Percentiles rank a stretch among this genome's conserved stretches.
Evolutionary conservation across 1,140 invertebrate species (phyloP).

Genomic region (Listronotus bonariensis): DNA sequence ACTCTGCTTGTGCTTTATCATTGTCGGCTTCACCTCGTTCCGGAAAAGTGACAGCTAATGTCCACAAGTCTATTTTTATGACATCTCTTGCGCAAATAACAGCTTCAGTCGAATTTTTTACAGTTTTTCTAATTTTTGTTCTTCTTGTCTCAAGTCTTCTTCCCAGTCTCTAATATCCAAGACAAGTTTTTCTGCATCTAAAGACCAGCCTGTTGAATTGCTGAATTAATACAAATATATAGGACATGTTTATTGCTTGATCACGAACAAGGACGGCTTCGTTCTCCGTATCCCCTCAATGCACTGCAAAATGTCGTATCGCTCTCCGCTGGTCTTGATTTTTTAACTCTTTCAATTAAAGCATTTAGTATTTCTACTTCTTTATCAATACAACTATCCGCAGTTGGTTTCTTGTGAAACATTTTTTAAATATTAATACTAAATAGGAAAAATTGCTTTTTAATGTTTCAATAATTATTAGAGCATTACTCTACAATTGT

Average conservation of each 20-base stretch:
- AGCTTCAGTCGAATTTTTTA: background rate
- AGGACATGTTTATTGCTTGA: background rate
- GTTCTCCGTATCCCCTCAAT: constrained; percentile 1
- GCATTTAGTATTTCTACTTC: background rate
- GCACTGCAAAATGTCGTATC: background rate
- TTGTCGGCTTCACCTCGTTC: background rate
- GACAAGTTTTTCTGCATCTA: background rate
- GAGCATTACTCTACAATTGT: too few species aligned
- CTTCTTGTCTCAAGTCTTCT: background rate
- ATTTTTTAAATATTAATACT: too few species aligned
- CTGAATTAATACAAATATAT: background rate
- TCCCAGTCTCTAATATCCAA: background rate
- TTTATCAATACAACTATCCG: background rate
- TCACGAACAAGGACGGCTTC: background rate
- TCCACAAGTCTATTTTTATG: background rate
- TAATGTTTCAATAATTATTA: too few species aligned
- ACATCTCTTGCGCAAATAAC: background rate
- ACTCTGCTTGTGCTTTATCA: constrained; percentile 4
- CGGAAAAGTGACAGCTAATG: background rate
- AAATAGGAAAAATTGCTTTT: too few species aligned
- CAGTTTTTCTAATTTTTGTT: constrained; percentile 1
- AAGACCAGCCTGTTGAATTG: background rate
- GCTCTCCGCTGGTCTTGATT: background rate
- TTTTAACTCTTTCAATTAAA: background rate
- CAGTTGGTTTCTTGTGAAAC: too few species aligned